Conservation (phyloP, 2,888 invertebrate genomes). For the Latheticus oryzae region DNA sequence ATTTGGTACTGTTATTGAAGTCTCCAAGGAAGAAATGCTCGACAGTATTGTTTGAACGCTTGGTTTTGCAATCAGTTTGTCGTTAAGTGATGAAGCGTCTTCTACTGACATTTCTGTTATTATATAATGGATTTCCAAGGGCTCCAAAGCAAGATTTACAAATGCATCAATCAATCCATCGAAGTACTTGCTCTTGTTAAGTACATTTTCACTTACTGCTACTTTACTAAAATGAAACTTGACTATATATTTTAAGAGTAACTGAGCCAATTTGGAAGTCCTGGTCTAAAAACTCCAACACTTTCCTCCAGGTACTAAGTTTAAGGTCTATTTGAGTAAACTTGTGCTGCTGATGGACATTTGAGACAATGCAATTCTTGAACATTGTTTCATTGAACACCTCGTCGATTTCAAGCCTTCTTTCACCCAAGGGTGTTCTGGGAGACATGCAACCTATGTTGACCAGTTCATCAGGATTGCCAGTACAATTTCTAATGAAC, state of each 20-base stretch:
- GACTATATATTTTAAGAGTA: conserved; percentile 24
- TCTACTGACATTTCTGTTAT: conserved; percentile 19
- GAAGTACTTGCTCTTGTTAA: conserved; percentile 22
- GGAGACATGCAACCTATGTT: conserved; percentile 22
- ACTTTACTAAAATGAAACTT: conserved; percentile 29
- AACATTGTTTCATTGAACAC: conserved; percentile 25
- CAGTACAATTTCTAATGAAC: conserved; percentile 18
- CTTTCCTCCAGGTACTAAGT: conserved; percentile 24
- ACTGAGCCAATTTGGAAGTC: conserved; percentile 25
- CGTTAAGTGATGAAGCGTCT: conserved; percentile 19
- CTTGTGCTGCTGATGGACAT: conserved; percentile 22
- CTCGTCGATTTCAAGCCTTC: conserved; percentile 20
- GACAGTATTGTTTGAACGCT: conserved; percentile 18
- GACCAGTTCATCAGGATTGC: conserved; percentile 29
- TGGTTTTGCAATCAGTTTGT: conserved; percentile 15
- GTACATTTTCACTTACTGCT: conserved; percentile 22
- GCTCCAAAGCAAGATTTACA: conserved; percentile 22
- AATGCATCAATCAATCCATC: conserved; percentile 17
- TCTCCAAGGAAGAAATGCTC: conserved; percentile 21
- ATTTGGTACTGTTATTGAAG: conserved; percentile 12
- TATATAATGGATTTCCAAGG: conserved; percentile 15
- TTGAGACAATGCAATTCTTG: conserved; percentile 25
- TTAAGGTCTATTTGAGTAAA: conserved; percentile 21
- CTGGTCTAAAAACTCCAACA: conserved; percentile 24
- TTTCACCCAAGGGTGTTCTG: conserved; percentile 21